phyloP scores from a whole-genome alignment of 2,113 vertebrate genomes.

The Okapia johnstoni region DNA sequence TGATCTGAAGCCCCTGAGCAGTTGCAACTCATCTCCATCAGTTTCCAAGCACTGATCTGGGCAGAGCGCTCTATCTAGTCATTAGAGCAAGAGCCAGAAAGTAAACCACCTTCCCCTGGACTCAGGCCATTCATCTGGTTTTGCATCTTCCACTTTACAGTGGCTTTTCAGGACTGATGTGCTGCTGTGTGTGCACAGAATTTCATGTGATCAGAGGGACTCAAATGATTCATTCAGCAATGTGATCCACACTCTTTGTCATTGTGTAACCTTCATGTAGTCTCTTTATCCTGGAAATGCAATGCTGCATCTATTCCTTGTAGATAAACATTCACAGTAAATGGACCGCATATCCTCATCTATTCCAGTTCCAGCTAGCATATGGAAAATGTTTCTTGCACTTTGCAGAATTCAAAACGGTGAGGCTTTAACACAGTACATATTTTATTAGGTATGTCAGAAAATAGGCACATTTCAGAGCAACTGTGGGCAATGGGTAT shows the following conservation, averaged over 20 bases:
- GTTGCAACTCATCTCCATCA: not conserved
- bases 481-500: not conserved
- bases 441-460: not conserved
- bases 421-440: not conserved
- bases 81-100: slow-evolving; percentile 3
- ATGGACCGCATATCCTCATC: not conserved
- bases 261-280: not conserved
- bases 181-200: not conserved
- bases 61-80: not conserved
- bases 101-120: not conserved
- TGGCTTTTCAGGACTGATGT: not conserved
- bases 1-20: not conserved
- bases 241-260: not conserved
- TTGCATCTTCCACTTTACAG: not conserved
- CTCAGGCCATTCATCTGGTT: not conserved
- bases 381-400: not conserved
- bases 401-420: not conserved
- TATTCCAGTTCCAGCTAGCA: not conserved
- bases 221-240: not conserved
- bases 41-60: not conserved
- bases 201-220: not conserved
- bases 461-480: not conserved
- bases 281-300: not conserved
- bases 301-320: not conserved
- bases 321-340: not conserved